Conservation (phyloP, 2,888 invertebrate genomes). For the Stenoptilia bipunctidactyla region DNA sequence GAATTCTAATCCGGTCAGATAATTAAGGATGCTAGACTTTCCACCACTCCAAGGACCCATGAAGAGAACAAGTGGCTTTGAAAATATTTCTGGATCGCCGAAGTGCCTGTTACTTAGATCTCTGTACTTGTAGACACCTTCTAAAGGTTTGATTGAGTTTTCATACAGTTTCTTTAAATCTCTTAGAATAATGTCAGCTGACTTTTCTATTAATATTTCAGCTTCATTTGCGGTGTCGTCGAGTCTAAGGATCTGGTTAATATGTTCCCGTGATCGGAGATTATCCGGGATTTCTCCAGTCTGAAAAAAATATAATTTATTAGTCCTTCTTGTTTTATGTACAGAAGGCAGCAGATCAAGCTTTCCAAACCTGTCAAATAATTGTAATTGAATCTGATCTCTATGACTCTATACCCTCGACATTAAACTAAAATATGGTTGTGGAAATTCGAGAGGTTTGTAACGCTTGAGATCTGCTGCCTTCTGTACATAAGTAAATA, state of each 20-base stretch:
- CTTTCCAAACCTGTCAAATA: too few species aligned
- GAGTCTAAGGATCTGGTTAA: conserved; percentile 83
- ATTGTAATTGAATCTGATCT: too few species aligned
- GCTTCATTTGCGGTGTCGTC: conserved; percentile 81
- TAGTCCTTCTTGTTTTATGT: not conserved
- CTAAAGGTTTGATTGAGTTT: conserved; percentile 89
- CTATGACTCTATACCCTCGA: too few species aligned
- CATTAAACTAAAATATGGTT: too few species aligned
- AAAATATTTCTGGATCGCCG: conserved; percentile 94
- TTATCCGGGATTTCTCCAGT: conserved; percentile 83
- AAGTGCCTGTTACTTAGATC: conserved; percentile 93
- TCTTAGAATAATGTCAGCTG: conserved; percentile 82
- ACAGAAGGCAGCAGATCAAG: too few species aligned
- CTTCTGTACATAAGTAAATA: too few species aligned
- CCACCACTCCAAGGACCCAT: conserved; percentile 98
- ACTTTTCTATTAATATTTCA: conserved; percentile 79
- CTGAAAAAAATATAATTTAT: conserved; percentile 43
- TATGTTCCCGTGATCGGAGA: conserved; percentile 83
- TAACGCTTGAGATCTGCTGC: too few species aligned
- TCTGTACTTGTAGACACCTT: conserved; percentile 90
- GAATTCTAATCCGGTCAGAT: conserved; percentile 89
- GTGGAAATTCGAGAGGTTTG: too few species aligned
- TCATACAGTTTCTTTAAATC: conserved; percentile 90
- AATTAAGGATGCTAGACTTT: conserved; percentile 94
- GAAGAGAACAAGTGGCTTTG: conserved; percentile 91